phyloP scores from a whole-genome alignment of 2,888 invertebrate species.

The Agapetus fuscipes region DNA sequence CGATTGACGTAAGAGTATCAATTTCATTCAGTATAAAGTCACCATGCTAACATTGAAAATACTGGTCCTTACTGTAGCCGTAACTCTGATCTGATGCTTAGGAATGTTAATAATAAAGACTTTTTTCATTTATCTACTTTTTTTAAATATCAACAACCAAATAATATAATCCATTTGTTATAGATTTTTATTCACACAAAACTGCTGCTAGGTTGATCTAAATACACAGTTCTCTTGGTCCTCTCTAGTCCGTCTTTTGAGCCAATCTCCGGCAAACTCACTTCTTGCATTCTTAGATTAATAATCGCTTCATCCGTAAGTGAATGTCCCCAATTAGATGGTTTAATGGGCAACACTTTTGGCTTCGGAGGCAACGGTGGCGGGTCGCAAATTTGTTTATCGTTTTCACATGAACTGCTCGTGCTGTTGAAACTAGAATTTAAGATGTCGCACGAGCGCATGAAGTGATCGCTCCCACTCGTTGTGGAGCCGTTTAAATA shows the following conservation, averaged over 20 bases:
- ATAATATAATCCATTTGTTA: too few relatives aligned
- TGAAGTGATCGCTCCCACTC: conserved; percentile 19
- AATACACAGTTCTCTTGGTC: conserved; percentile 37
- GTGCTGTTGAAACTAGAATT: conserved; percentile 21
- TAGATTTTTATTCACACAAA: too few relatives aligned
- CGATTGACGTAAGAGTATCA: too few relatives aligned
- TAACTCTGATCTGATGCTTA: too few relatives aligned
- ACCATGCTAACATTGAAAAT: too few relatives aligned
- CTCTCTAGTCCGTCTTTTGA: conserved; percentile 18
- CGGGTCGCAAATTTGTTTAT: conserved; percentile 33
- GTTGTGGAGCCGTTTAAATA: conserved; percentile 20
- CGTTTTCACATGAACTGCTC: conserved; percentile 19
- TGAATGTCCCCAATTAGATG: conserved; percentile 44
- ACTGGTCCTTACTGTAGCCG: too few relatives aligned
- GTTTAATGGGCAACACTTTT: conserved; percentile 56
- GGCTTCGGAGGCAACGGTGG: conserved; percentile 70
- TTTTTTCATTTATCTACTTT: too few relatives aligned
- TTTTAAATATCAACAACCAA: too few relatives aligned
- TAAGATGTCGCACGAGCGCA: conserved; percentile 18
- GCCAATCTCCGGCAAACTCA: conserved; percentile 17
- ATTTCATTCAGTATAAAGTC: too few relatives aligned
- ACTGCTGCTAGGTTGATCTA: conserved; percentile 56
- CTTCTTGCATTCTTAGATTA: conserved; percentile 18
- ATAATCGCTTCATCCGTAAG: conserved; percentile 13
- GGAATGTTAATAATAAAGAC: too few relatives aligned